Evolutionary conservation across 2,113 vertebrate genomes (phyloP).

Genomic region (Megaceryle torquata): DNA sequence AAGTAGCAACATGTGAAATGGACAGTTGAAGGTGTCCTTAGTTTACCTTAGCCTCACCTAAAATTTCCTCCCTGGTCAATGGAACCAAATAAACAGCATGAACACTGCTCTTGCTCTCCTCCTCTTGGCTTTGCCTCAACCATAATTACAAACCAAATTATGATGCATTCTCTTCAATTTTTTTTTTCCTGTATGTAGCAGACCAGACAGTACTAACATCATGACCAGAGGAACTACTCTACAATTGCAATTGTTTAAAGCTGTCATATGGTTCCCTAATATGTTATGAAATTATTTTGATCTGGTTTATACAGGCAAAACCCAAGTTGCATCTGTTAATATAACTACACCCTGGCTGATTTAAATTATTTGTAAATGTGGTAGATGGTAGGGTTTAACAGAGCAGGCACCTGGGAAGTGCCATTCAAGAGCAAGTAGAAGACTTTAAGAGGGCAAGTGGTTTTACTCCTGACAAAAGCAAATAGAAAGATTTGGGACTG

Average conservation of each 20-base stretch:
- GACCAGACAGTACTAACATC: neutral
- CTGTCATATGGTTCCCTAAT: neutral
- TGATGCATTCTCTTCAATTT: neutral
- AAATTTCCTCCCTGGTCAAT: neutral
- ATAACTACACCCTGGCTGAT: neutral
- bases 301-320: constrained; percentile 18
- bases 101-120: neutral
- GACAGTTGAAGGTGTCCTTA: neutral
- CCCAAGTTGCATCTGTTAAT: neutral
- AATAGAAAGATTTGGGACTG: neutral
- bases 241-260: neutral
- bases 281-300: constrained; percentile 3
- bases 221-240: neutral
- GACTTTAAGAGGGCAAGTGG: neutral
- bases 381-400: neutral
- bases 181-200: neutral
- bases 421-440: neutral
- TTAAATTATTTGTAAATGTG: neutral
- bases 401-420: neutral
- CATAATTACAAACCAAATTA: constrained; percentile 21
- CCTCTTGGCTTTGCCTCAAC: neutral
- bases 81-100: neutral
- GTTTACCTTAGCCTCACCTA: neutral
- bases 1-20: neutral
- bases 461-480: neutral